Conservation (phyloP, 2,888 invertebrate species). For the Agrochola macilenta region DNA sequence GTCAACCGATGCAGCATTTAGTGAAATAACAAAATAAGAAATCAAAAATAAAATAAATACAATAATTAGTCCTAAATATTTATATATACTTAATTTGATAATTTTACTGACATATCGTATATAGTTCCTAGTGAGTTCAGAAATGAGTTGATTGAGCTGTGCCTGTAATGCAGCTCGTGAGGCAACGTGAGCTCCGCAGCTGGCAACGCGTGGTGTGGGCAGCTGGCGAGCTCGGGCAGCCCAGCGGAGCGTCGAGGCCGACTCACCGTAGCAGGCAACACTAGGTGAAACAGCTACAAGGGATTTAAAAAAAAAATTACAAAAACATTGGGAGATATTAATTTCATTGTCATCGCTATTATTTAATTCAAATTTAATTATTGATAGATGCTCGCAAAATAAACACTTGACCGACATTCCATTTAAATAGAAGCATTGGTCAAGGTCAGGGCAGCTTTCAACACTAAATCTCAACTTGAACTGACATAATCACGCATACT, state of each 20-base stretch:
- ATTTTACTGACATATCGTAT: constrained; percentile 80
- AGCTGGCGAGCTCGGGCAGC: constrained; percentile 94
- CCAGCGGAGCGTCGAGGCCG: constrained; percentile 95
- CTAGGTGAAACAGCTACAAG: constrained; percentile 94
- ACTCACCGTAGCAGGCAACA: constrained; percentile 94
- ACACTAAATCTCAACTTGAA: constrained; percentile 38
- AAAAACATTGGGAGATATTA: neutral
- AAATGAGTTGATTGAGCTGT: constrained; percentile 84
- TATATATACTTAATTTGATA: neutral
- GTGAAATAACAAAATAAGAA: no score
- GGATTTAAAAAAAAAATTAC: neutral
- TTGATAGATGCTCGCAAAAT: constrained; percentile 18
- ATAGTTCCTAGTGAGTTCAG: constrained; percentile 80
- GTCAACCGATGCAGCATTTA: no score
- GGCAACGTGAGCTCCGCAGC: constrained; percentile 56
- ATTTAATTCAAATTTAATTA: neutral
- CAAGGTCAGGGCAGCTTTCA: constrained; percentile 43
- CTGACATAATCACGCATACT: constrained; percentile 49
- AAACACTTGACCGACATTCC: constrained; percentile 23
- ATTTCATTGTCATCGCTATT: neutral
- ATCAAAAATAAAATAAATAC: no score
- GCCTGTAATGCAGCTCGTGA: constrained; percentile 77
- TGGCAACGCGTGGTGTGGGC: constrained; percentile 71
- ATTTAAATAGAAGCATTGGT: constrained; percentile 38
- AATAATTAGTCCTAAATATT: no score